Evolutionary conservation across 2,797 vertebrate genomes (phyloP), one percentile per base, ranked within the genome.

Genomic region (Notolabrus celidotus): DNA sequence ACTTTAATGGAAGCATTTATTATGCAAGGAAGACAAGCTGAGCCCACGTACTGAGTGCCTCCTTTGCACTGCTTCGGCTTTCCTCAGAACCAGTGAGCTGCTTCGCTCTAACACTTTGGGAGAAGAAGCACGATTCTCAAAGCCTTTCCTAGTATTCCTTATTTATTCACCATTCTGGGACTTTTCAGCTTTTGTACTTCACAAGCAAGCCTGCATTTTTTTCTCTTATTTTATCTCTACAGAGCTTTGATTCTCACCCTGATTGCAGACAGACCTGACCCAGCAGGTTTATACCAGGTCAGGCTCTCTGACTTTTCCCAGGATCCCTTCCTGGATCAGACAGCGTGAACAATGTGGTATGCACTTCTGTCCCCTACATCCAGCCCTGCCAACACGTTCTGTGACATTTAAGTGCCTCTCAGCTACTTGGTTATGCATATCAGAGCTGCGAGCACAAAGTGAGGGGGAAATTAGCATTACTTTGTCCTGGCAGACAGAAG

Each of bases 101-200:
- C 61, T 55, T 63, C 59, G 52, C 42, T 74, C 12, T 45, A 62
- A 34, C 43, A 62, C 41, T 62, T 33, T 29, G n/a, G 25, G 22
- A 33, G 51, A 22, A 23, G 22, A 46, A 22, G 42, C 41, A 65
- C 39, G 71, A 57, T 62, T 67, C 63, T 76, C 49, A 67, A 65
- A 83, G 63, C 52, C 54, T 75, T 85, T 50, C 43, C 41, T 56
- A 33, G 34, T 54, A 23, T 19, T 47, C 41, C 58, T 68, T 75
- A 80, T 78, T 60, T 61, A 82, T 80, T 84, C 22, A 55, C 61
- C 74, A 80, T 76, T 53, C 54, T 7, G 57, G 65, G n/a, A 65
- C 51, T 64, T 56, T 51, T 63, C 55, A 46, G 41, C 19, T 27
- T 76, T 63, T 29, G 16, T 72, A 39, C 64, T 75, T 74, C 22